These are phyloP conservation scores for Oryzias celebensis DNA, from an alignment of 2,113 vertebrate species.

Conservation along the genomic window DNA sequence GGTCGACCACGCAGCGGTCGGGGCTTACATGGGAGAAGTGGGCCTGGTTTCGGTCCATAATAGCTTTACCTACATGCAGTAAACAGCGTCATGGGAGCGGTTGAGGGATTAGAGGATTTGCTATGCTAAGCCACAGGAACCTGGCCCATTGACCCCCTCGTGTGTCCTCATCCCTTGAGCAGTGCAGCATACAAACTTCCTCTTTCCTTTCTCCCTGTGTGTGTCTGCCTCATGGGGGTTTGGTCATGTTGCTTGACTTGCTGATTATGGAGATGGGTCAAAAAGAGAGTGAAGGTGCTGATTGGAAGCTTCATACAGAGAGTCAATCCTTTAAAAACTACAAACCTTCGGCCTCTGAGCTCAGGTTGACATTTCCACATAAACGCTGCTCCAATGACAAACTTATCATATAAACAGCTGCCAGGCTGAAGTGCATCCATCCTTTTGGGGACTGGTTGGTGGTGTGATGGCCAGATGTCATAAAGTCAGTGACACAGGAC, in stretches of 20 bases:
- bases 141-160: constrained; percentile 58
- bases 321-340: constrained; percentile 30
- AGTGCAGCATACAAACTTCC: constrained; percentile 26
- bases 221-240: too few species aligned
- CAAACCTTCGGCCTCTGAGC: neutral
- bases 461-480: constrained; percentile 44
- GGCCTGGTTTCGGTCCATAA: constrained; percentile 35
- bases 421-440: constrained; percentile 3
- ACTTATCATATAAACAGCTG: constrained; percentile 15
- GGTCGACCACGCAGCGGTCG: constrained; percentile 7
- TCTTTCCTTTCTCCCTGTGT: neutral
- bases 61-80: constrained; percentile 59
- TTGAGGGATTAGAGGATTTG: constrained; percentile 78
- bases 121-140: constrained; percentile 68
- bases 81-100: constrained; percentile 53
- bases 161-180: constrained; percentile 38
- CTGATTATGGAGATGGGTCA: constrained; percentile 23
- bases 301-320: constrained; percentile 22
- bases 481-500: constrained; percentile 16
- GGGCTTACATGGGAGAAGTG: constrained; percentile 4
- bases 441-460: constrained; percentile 7
- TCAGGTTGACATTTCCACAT: constrained; percentile 7
- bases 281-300: neutral
- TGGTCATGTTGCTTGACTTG: constrained; percentile 25
- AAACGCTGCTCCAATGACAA: constrained; percentile 21